phyloP scores from a whole-genome alignment of 2,888 invertebrate genomes.

The Ypsolopha scabrella region DNA sequence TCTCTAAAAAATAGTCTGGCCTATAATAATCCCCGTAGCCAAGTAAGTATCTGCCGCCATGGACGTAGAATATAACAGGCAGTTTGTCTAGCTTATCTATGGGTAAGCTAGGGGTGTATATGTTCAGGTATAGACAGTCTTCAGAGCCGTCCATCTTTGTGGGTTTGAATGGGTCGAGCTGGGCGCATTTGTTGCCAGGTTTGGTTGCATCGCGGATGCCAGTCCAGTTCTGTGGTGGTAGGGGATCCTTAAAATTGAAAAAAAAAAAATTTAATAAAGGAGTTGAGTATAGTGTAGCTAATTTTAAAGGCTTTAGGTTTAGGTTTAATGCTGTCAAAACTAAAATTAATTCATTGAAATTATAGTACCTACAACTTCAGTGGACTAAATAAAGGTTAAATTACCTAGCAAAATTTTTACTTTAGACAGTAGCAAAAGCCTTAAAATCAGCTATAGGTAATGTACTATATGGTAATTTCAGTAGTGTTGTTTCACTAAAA shows the following conservation, averaged over 20 bases:
- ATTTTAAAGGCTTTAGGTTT: too few species aligned
- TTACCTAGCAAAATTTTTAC: too few species aligned
- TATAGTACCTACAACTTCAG: not conserved
- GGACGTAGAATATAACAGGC: constrained; percentile 69
- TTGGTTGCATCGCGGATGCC: constrained; percentile 44
- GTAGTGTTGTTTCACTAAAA: too few species aligned
- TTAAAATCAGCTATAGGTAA: too few species aligned
- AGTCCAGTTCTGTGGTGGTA: constrained; percentile 33
- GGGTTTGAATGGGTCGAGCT: constrained; percentile 44
- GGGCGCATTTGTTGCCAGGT: constrained; percentile 51
- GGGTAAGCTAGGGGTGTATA: constrained; percentile 72
- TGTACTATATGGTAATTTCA: too few species aligned
- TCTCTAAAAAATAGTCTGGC: constrained; percentile 44
- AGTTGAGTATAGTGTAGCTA: too few species aligned
- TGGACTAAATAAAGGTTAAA: too few species aligned
- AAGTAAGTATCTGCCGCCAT: constrained; percentile 66
- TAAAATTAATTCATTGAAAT: too few species aligned
- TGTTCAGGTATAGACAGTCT: constrained; percentile 77
- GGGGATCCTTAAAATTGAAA: constrained; percentile 40
- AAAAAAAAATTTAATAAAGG: too few species aligned
- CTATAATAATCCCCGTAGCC: constrained; percentile 63
- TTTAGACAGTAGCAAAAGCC: too few species aligned
- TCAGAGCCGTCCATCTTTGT: constrained; percentile 61
- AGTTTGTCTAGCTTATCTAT: constrained; percentile 30
- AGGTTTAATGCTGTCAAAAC: too few species aligned